A percentile compares a stretch with the other conserved stretches of the same genome.
These are phyloP conservation scores for Saguinus midas DNA, from an alignment of 2,113 vertebrate species.

Conservation along the genomic window DNA sequence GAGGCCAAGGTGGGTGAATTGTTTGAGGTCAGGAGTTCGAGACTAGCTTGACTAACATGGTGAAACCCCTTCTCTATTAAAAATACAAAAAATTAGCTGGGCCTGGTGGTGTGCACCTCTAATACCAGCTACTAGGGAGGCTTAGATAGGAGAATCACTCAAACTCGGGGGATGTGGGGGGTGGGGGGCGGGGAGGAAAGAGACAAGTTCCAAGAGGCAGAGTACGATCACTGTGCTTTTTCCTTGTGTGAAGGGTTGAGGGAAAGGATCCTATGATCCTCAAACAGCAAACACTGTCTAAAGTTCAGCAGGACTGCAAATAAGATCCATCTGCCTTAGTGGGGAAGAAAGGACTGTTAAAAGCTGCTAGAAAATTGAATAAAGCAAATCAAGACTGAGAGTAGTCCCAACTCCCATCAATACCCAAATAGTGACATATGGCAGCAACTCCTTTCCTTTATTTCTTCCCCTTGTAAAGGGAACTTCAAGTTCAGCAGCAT, in stretches of 20 bases:
- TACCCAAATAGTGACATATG: background rate
- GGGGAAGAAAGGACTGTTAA: background rate
- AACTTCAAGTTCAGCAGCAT: background rate
- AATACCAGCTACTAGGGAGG: no score
- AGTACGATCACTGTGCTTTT: background rate
- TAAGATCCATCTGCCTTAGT: background rate
- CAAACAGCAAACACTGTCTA: background rate
- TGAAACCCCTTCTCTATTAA: no score
- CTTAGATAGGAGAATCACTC: no score
- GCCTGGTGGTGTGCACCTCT: no score
- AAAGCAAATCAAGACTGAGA: background rate
- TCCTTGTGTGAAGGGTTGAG: background rate
- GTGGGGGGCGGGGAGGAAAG: no score
- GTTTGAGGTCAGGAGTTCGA: no score
- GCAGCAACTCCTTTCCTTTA: slow-evolving; percentile 40
- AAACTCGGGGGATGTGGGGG: no score
- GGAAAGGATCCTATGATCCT: no score
- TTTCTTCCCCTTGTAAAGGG: background rate
- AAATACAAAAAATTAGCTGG: no score
- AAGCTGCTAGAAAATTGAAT: background rate
- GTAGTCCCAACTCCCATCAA: background rate
- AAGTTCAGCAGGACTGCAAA: background rate
- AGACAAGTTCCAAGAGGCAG: background rate
- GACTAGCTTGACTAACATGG: no score
- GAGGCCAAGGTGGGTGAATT: no score